phyloP scores from a whole-genome alignment of 2,888 invertebrate genomes.

The Harpalus rubripes region DNA sequence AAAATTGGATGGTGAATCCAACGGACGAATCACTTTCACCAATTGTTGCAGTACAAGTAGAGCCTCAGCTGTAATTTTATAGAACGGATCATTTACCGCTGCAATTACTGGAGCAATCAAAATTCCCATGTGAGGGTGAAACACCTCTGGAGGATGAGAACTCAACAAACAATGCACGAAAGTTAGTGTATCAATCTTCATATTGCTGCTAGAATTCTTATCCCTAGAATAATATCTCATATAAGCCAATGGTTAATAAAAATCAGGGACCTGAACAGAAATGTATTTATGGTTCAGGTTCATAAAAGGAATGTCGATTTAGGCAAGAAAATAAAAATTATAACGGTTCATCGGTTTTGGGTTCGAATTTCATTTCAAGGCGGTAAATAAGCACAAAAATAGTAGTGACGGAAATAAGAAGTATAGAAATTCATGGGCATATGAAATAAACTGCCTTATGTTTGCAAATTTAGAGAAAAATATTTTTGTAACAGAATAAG shows the following conservation, averaged over 20 bases:
- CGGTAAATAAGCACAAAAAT: too few species aligned
- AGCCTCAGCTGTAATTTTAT: slow-evolving; percentile 99
- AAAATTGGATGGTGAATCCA: slow-evolving; percentile 78
- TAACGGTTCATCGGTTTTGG: too few species aligned
- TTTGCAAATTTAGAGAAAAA: too few species aligned
- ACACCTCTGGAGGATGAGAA: slow-evolving; percentile 88
- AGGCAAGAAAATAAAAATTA: neutral
- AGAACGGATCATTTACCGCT: slow-evolving; percentile 97
- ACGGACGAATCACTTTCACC: slow-evolving; percentile 94
- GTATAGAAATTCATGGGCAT: too few species aligned
- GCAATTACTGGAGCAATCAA: slow-evolving; percentile 91
- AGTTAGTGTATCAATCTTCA: slow-evolving; percentile 97
- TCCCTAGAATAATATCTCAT: slow-evolving; percentile 79
- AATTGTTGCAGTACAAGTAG: slow-evolving; percentile 94
- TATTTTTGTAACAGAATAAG: too few species aligned
- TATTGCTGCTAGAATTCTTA: slow-evolving; percentile 96
- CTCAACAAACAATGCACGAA: slow-evolving; percentile 92
- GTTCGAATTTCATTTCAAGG: too few species aligned
- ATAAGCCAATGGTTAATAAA: too few species aligned
- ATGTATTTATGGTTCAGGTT: neutral
- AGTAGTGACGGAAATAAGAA: too few species aligned
- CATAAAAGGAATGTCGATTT: too few species aligned
- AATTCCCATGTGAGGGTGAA: slow-evolving; percentile 89
- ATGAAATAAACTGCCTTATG: too few species aligned
- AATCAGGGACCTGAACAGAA: too few species aligned